Evolutionary conservation across 2,888 invertebrate genomes (phyloP).

Genomic region (Cylindroiulus punctatus): DNA sequence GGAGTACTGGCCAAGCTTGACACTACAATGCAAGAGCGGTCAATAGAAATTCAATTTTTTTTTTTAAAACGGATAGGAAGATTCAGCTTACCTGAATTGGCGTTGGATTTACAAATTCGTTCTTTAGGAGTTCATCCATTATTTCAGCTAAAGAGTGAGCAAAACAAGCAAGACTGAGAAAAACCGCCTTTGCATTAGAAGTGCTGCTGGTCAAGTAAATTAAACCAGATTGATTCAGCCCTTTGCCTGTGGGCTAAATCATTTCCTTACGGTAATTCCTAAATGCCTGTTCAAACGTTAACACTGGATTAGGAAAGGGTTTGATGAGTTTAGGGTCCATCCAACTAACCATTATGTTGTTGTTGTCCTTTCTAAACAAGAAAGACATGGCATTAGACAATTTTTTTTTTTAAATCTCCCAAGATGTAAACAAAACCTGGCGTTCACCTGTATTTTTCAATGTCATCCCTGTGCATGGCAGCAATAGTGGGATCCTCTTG

Average conservation of each 20-base stretch:
- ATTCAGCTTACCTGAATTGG: conserved; percentile 74
- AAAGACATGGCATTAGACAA: background rate
- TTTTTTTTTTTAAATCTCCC: background rate
- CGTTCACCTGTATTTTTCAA: conserved; percentile 64
- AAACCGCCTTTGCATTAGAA: conserved; percentile 10
- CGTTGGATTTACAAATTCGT: conserved; percentile 82
- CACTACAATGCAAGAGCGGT: conserved; percentile 70
- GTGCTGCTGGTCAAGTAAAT: background rate
- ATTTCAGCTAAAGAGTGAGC: conserved; percentile 54
- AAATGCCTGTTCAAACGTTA: conserved; percentile 85
- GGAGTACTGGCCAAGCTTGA: conserved; percentile 93
- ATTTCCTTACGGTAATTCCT: conserved; percentile 72
- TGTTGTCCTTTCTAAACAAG: conserved; percentile 63
- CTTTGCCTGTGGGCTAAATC: conserved; percentile 47
- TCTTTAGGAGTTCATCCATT: conserved; percentile 72
- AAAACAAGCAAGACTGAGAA: conserved; percentile 52
- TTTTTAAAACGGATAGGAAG: too few relatives aligned
- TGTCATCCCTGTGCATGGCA: conserved; percentile 74
- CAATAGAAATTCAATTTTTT: conserved; percentile 2
- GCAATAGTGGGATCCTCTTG: conserved; percentile 78
- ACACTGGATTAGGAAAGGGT: conserved; percentile 79
- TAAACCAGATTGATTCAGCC: background rate
- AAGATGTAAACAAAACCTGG: background rate
- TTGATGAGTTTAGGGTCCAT: conserved; percentile 62
- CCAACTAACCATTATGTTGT: conserved; percentile 73